phyloP scores from a whole-genome alignment of 2,113 vertebrate genomes.

The Cheirogaleus medius region DNA sequence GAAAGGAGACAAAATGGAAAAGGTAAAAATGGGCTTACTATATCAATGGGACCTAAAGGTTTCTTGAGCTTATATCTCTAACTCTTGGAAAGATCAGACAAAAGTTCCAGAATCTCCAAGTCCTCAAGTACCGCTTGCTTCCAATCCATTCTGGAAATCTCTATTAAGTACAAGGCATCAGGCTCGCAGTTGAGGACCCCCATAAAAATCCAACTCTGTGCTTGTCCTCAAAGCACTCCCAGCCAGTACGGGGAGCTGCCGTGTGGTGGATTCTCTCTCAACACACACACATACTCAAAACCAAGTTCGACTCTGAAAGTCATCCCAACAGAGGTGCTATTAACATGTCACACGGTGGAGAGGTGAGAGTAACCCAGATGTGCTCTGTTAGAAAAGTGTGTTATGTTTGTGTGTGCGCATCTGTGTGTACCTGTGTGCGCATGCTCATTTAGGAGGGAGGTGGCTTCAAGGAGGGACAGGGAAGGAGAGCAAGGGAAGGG shows the following conservation, averaged over 20 bases:
- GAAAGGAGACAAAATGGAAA: conserved; percentile 2
- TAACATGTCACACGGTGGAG: background rate
- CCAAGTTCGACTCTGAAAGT: background rate
- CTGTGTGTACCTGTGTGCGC: background rate
- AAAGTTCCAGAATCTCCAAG: background rate
- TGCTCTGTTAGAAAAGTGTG: background rate
- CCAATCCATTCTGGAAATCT: background rate
- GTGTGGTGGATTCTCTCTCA: background rate
- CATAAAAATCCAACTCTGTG: background rate
- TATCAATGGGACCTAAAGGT: background rate
- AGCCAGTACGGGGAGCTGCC: rapidly evolving
- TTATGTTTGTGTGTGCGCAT: background rate
- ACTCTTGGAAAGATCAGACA: background rate
- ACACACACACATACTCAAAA: background rate
- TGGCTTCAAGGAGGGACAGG: background rate
- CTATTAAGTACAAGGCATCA: background rate
- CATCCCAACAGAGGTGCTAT: background rate
- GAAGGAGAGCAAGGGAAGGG: too few species aligned
- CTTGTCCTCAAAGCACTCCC: background rate
- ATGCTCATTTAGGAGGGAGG: background rate
- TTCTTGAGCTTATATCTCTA: background rate
- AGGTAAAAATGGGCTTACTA: background rate
- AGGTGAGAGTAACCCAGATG: background rate
- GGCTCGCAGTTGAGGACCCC: background rate
- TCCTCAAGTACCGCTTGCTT: background rate